Evolutionary conservation across 2,113 vertebrate species (phyloP), one percentile per base, ranked within the genome.

Genomic region (Strigops habroptila): DNA sequence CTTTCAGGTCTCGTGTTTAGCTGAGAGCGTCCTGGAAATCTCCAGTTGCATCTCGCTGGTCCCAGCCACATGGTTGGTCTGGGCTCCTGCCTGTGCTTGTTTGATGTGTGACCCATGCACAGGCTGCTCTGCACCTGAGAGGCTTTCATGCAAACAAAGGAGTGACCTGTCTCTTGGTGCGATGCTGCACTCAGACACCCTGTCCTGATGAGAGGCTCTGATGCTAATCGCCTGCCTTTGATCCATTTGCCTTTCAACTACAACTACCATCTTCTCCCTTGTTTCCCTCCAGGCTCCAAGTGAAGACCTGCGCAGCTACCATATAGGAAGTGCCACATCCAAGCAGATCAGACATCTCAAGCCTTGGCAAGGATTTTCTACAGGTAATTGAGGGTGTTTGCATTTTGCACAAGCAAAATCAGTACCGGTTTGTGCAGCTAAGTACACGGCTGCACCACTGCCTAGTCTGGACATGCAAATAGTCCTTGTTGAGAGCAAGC

Each of bases 171-270:
- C 57, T 90, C 51, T 24, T 63, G 63, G 46, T 17, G 57, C 31
- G 3, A 73, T 16, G 92, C 62, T 48, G 90, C 6, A 4, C 88
- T 76, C 88, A 91, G 92, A 92, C 90, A 83, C 69, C 52, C 64
- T 11, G 70, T 85, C 82, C 92, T 6, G 46, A 81, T 35, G 78
- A 53, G 68, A 90, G 49, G n/a, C 30, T 43, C 80, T 70, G 79
- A 95, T 94, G 82, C 68, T 92, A 96, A 94, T 97, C 90, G 8
- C 19, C 60, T 1, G 14, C 90, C 94, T 96, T 96, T 96, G 95
- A 97, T 97, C 92, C 14, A 0, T n/a, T 43, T 55, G 73, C 96
- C 94, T 95, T 93, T 94, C 83, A 96, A 84, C 69, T 91, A 35
- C 8, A 62, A 44, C 88, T 74, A 33, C 41, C 59, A 22, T 12